Conservation (phyloP, 2,113 vertebrate species). For the Anguilla rostrata region DNA sequence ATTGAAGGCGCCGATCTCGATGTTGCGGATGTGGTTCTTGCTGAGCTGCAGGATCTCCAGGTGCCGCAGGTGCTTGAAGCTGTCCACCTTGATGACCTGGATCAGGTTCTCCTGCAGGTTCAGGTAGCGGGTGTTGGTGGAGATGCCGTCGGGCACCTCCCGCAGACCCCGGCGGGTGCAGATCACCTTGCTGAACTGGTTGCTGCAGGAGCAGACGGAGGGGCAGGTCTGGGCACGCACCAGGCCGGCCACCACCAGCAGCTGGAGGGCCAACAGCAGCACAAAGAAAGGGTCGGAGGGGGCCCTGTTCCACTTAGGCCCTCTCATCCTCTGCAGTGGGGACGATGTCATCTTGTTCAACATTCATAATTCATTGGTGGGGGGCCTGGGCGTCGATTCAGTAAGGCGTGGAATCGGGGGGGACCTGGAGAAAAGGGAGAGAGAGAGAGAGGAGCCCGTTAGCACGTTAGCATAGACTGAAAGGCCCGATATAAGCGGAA, state of each 20-base stretch:
- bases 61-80: conserved; percentile 97
- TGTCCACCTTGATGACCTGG: conserved; percentile 98
- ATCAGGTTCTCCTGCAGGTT: conserved; percentile 99
- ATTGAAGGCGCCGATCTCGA: conserved; percentile 98
- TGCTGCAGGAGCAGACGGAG: conserved; percentile 96
- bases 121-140: conserved; percentile 94
- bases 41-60: conserved; percentile 96
- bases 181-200: conserved; percentile 99
- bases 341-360: conserved; percentile 99
- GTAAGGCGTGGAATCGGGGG: conserved; percentile 68
- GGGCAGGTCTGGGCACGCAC: conserved; percentile 97
- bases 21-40: conserved; percentile 97
- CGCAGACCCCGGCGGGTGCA: conserved; percentile 91
- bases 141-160: conserved; percentile 98
- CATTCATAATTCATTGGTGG: conserved; percentile 99
- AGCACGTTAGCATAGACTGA: background rate
- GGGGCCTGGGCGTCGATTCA: conserved; percentile 80
- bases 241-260: conserved; percentile 94
- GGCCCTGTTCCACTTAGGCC: conserved; percentile 99
- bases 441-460: conserved; percentile 28
- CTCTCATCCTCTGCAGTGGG: conserved; percentile 99
- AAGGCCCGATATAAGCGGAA: background rate
- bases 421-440: conserved; percentile 64
- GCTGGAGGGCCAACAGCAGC: conserved; percentile 97
- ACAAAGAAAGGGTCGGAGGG: conserved; percentile 98